Percentiles rank a stretch among this genome's conserved stretches.
phyloP scores from a whole-genome alignment of 2,888 invertebrate genomes.

The Anoplius nigerrimus region DNA sequence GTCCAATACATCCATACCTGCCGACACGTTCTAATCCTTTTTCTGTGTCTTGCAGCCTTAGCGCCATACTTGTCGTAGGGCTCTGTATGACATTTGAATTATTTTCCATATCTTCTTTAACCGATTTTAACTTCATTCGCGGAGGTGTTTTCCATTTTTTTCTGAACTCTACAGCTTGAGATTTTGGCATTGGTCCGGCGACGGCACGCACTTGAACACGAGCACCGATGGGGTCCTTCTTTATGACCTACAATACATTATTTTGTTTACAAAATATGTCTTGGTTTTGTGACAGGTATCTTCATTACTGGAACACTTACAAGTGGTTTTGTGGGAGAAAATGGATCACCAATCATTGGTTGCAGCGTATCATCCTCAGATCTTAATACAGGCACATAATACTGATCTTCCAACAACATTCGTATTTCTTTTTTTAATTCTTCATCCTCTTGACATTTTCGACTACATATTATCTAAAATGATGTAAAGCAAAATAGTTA shows the following conservation, averaged over 20 bases:
- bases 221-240: conserved; percentile 81
- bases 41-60: conserved; percentile 83
- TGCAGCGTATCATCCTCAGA: conserved; percentile 85
- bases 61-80: conserved; percentile 43
- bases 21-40: conserved; percentile 94
- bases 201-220: conserved; percentile 87
- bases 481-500: background rate
- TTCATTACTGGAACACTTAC: conserved; percentile 73
- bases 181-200: conserved; percentile 93
- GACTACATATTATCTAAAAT: conserved; percentile 85
- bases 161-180: conserved; percentile 83
- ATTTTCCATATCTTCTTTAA: conserved; percentile 41
- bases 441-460: conserved; percentile 76
- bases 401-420: conserved; percentile 83
- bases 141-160: conserved; percentile 91
- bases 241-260: conserved; percentile 77
- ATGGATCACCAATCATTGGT: conserved; percentile 87
- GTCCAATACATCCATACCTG: conserved; percentile 74
- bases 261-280: conserved; percentile 5
- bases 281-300: background rate
- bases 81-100: conserved; percentile 18
- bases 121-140: conserved; percentile 68
- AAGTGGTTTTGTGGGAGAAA: conserved; percentile 83
- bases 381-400: conserved; percentile 92
- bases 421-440: conserved; percentile 77